Evolutionary conservation across 2,888 invertebrate species (phyloP), one percentile per base, ranked within the genome.

Genomic region (Dolomedes plantarius): DNA sequence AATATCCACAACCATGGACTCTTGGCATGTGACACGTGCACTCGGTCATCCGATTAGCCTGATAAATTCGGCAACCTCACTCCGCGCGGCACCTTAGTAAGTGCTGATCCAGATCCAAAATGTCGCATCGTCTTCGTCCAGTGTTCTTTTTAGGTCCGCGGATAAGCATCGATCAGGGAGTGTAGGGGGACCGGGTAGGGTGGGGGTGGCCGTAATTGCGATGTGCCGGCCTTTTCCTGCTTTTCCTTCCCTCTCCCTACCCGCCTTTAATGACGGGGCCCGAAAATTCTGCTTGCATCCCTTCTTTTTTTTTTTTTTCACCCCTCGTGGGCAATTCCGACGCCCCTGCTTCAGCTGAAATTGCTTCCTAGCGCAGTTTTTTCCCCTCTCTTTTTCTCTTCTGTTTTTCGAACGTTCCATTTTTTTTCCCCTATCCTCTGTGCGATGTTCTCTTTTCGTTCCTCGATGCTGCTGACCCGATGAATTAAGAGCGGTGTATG

Each of bases 251-350:
- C 23, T 2, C 19, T 11, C 62, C 56, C 73, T 50, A 77, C 77
- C 83, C 77, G 32, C 77, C 62, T 85, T 85, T 85, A 85, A 85
- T 85, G 83, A 85, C 83, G 73, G 75, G 56, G 19, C 83, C 83
- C 81, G 67, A 72, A 81, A 76, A 67, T 67, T 76, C 31, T 64
- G 65, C 65, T 41, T 65, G 65, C 23, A 64, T 65, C 29, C n/a
- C 39, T 64, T 39, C 23, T 31, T 32, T n/a, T n/a, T n/a, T 64
- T 39, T 23, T 73, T 19, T 36, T 23, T 68, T 23, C 68, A 68
- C 68, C 69, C 27, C 36, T 46, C 62, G 39, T 72, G 83, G 83
- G 69, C 67, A 68, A 74, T 81, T 69, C 79, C 46, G 31, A 28
- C 73, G 56, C 56, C 56, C 56, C 56, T 56, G 56, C 56, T 56